Evolutionary conservation across 2,888 invertebrate species (phyloP), one percentile per base, ranked within the genome.

Genomic region (Hemicrepidius hirtus): DNA sequence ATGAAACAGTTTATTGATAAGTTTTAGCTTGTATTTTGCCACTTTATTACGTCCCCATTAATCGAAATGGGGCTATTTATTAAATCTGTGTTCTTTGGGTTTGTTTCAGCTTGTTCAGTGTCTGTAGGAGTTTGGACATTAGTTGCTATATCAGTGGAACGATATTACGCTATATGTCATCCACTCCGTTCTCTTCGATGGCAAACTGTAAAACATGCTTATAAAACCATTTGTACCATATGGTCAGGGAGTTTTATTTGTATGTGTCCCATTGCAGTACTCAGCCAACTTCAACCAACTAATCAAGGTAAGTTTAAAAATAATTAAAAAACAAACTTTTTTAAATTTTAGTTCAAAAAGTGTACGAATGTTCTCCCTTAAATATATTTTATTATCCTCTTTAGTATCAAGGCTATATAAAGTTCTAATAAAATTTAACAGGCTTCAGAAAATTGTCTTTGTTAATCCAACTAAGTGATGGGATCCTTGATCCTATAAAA

Each of bases 151-250:
- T 93, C 94, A 5, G 89, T 94, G 79, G 94, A 94, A 83, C 88
- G 94, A 12, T 94, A 93, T 85, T 94, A 93, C 84, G 94, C 94
- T 76, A 94, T 94, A 79, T 94, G 94, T 82, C 91, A 92, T 83
- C 94, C 94, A 0, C 84, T 94, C 50, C 88, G 92, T 68, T 94
- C 94, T 0, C 85, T 94, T 28, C 87, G 91, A 73, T 94, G 94
- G 94, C 94, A 94, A 85, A 94, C 94, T 0, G 86, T 91, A 73
- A 90, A 90, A 63, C 94, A 94, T 85, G 92, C 94, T 44, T 93
- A 93, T 85, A 91, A 90, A 82, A 91, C 93, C 80, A 92, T 93
- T 76, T 87, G 87, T 3, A 86, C 88, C 62, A 91, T 93, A 67
- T 93, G 93, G 93, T 82, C 90, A 7, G 88, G 90, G 41, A 91